phyloP scores from a whole-genome alignment of 2,888 invertebrate genomes.

The Troglohyphantes excavatus region DNA sequence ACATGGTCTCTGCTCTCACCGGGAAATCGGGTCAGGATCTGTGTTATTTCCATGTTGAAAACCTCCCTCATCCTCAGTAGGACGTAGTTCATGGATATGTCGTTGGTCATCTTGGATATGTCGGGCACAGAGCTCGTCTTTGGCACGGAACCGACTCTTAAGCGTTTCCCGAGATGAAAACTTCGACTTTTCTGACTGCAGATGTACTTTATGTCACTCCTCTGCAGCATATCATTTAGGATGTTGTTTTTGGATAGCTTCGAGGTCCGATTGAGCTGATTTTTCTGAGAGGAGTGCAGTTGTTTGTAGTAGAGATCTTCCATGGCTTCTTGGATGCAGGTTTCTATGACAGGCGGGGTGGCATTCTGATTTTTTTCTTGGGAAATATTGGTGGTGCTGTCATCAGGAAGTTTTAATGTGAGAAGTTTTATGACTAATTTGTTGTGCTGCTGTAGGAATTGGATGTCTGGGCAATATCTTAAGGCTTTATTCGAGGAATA shows the following conservation, averaged over 20 bases:
- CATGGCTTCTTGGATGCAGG: background rate
- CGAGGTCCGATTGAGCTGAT: background rate
- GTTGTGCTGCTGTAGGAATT: slow-evolving; percentile 13
- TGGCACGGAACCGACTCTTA: background rate
- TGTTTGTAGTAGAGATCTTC: slow-evolving; percentile 15
- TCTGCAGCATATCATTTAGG: background rate
- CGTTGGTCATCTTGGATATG: slow-evolving; percentile 7
- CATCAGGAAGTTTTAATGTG: background rate
- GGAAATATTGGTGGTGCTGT: background rate
- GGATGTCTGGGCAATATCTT: background rate
- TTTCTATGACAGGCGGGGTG: background rate
- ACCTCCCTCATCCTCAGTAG: slow-evolving; percentile 22
- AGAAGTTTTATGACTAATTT: slow-evolving; percentile 25
- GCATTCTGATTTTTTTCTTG: background rate
- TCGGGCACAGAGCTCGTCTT: slow-evolving; percentile 14
- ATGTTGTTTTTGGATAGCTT: background rate
- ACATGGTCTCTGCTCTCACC: background rate
- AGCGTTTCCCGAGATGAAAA: background rate
- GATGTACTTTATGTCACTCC: background rate
- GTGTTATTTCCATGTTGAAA: background rate
- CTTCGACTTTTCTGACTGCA: background rate
- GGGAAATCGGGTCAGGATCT: background rate
- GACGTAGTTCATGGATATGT: background rate
- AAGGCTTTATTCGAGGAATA: background rate
- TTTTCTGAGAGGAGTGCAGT: background rate